Percentiles rank a stretch among this genome's conserved stretches.
Conservation (phyloP, 2,888 invertebrate species). For the Neelides folsomi region DNA sequence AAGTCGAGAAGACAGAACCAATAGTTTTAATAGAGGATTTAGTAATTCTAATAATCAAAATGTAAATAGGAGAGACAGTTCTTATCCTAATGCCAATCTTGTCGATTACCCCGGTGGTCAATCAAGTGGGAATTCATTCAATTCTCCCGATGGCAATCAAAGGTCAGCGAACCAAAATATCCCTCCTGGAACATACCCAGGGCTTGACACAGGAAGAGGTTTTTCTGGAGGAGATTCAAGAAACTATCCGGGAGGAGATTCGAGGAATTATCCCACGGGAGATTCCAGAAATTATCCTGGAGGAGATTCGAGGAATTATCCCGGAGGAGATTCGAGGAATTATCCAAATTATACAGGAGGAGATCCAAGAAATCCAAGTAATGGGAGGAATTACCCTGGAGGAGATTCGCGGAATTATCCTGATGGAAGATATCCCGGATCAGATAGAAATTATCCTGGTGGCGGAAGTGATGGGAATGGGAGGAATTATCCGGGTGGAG, state of each 20-base stretch:
- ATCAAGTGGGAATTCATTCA: slow-evolving; percentile 4
- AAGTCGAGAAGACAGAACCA: no score
- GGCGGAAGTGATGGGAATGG: background rate
- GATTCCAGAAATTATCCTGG: background rate
- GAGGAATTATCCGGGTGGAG: no score
- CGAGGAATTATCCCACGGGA: background rate
- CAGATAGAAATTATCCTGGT: background rate
- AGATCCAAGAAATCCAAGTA: background rate
- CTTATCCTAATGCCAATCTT: no score
- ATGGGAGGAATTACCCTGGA: background rate
- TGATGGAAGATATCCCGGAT: background rate
- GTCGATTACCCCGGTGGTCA: background rate
- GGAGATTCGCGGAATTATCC: background rate
- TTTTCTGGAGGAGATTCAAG: background rate
- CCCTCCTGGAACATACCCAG: slow-evolving; percentile 8
- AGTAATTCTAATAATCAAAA: no score
- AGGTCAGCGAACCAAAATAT: background rate
- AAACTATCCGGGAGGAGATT: background rate
- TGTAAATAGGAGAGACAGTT: no score
- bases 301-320: background rate
- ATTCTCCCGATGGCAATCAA: slow-evolving; percentile 1
- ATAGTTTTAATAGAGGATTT: no score
- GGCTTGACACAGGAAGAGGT: background rate
- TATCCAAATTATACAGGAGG: background rate
- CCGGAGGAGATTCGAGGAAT: background rate